Evolutionary conservation across 1,140 invertebrate species (phyloP).

Genomic region (Latrodectus geometricus): DNA sequence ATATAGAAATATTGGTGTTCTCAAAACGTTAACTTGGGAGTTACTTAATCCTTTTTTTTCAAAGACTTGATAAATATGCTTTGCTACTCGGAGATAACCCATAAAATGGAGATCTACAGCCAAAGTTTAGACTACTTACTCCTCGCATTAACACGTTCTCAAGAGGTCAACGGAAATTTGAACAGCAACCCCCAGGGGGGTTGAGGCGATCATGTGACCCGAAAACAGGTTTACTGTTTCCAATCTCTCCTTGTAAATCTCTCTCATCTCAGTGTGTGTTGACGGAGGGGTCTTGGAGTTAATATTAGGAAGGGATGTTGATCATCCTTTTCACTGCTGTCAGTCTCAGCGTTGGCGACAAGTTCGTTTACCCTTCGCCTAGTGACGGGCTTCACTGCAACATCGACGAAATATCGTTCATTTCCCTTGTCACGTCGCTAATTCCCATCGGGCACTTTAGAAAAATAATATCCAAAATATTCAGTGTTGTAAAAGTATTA

Average conservation of each 20-base stretch:
- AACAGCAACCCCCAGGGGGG: not conserved
- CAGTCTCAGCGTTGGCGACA: not conserved
- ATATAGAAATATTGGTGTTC: no score
- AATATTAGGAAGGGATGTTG: not conserved
- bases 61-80: no score
- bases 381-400: not conserved
- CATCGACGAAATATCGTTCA: no score
- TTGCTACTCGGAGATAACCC: no score
- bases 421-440: no score
- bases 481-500: no score
- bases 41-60: no score
- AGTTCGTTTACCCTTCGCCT: not conserved
- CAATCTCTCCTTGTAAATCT: not conserved
- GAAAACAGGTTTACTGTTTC: constrained; percentile 34
- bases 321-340: not conserved
- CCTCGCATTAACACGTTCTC: constrained; percentile 2
- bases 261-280: not conserved
- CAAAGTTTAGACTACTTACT: not conserved
- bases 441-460: no score
- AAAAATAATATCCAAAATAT: no score
- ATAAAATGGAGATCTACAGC: no score
- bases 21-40: no score
- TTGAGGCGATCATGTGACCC: constrained; percentile 26
- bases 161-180: constrained; percentile 37
- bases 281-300: not conserved